Percentiles rank a stretch among this genome's conserved stretches.
Conservation (phyloP, 2,888 invertebrate genomes). For the Apamea epomidion region DNA sequence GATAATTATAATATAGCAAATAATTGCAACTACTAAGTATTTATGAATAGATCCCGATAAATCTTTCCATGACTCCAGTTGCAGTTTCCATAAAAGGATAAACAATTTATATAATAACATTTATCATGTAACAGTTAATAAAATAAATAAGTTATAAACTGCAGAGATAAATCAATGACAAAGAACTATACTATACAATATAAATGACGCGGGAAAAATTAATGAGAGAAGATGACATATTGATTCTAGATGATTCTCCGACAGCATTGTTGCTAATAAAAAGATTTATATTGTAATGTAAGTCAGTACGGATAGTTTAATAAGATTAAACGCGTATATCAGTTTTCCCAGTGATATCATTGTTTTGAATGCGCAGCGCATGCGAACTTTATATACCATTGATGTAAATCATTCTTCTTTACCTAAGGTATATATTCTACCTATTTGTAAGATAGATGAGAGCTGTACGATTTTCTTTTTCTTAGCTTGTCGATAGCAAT, state of each 20-base stretch:
- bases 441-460: neutral
- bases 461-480: no score
- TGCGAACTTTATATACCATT: constrained; percentile 32
- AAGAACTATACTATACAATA: constrained; percentile 15
- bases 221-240: constrained; percentile 17
- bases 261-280: constrained; percentile 4
- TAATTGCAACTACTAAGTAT: neutral
- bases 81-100: constrained; percentile 28
- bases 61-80: constrained; percentile 33
- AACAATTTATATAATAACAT: constrained; percentile 28
- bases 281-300: constrained; percentile 41
- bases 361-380: constrained; percentile 54
- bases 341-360: constrained; percentile 65
- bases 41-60: constrained; percentile 25
- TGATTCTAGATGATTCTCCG: constrained; percentile 34
- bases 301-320: constrained; percentile 40
- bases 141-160: constrained; percentile 28
- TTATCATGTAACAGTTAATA: constrained; percentile 19
- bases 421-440: neutral
- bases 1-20: neutral
- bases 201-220: neutral
- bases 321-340: constrained; percentile 44
- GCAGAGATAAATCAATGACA: constrained; percentile 20
- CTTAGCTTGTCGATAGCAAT: no score
- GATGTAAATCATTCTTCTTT: constrained; percentile 47